Evolutionary conservation across 35 echinoderm and acorn worm genomes (phyloP).

Genomic region (Amphiura filiformis): DNA sequence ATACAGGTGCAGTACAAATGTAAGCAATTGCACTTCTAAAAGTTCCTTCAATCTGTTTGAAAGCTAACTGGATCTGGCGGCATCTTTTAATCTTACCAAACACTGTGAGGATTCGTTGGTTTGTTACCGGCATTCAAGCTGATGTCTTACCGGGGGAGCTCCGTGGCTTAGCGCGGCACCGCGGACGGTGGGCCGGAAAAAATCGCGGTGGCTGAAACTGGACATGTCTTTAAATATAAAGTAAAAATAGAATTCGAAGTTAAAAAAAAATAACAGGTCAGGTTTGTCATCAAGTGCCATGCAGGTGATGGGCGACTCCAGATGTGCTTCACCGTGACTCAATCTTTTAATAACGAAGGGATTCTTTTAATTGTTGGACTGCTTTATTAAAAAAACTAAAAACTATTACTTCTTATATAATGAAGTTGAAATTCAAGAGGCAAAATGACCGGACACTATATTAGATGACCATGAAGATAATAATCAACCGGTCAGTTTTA

Average conservation of each 20-base stretch:
- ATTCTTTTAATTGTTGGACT: not conserved
- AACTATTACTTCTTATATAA: no score
- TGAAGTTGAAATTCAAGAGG: no score
- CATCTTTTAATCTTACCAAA: not conserved
- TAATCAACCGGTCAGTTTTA: no score
- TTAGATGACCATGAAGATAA: no score
- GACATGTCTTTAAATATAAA: not conserved
- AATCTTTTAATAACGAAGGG: not conserved
- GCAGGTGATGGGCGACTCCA: not conserved
- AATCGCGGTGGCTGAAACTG: not conserved
- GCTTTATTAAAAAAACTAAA: not conserved
- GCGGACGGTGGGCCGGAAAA: not conserved
- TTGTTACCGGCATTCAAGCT: not conserved
- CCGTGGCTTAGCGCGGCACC: not conserved
- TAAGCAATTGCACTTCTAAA: not conserved
- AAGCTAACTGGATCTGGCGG: not conserved
- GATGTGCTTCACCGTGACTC: not conserved
- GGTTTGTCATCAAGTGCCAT: not conserved
- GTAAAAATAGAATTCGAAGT: not conserved
- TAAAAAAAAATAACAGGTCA: not conserved
- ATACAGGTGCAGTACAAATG: not conserved
- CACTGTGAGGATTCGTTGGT: not conserved
- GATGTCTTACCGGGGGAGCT: constrained; percentile 3
- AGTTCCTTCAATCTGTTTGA: not conserved
- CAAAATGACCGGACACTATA: no score